These are phyloP conservation scores for Ichneumoninae sp. DNA, from an alignment of 2,888 invertebrate species.

Conservation along the genomic window DNA sequence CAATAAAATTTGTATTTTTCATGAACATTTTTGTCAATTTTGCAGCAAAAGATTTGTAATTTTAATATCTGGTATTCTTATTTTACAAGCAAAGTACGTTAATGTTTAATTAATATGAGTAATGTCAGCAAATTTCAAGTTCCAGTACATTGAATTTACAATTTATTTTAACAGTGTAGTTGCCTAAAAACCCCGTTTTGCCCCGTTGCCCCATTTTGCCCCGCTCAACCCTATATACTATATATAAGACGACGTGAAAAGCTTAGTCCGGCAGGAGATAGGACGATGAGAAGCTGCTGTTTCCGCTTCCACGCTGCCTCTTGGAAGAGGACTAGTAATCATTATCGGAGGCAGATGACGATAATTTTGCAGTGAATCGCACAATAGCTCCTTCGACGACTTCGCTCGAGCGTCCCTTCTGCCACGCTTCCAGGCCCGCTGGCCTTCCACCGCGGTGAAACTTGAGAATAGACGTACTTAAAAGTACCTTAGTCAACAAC, in stretches of 20 bases:
- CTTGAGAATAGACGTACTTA: constrained; percentile 36
- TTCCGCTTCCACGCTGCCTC: constrained; percentile 31
- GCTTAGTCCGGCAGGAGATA: constrained; percentile 24
- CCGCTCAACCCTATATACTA: too few species aligned
- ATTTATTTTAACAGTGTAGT: too few species aligned
- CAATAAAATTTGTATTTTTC: too few species aligned
- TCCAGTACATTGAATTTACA: too few species aligned
- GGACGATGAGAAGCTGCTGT: constrained; percentile 44
- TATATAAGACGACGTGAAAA: constrained; percentile 35
- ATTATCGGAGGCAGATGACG: constrained; percentile 41
- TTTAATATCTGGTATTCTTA: too few species aligned
- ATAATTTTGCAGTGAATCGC: constrained; percentile 45
- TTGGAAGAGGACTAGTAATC: constrained; percentile 23
- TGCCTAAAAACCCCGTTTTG: too few species aligned
- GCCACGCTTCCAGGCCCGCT: neutral
- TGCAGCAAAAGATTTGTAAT: too few species aligned
- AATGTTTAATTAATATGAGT: too few species aligned
- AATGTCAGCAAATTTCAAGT: too few species aligned
- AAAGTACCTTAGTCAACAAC: neutral
- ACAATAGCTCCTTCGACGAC: constrained; percentile 39
- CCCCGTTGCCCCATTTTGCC: too few species aligned
- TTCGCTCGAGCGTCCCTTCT: constrained; percentile 1
- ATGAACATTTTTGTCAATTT: too few species aligned
- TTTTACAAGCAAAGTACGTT: too few species aligned
- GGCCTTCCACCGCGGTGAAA: constrained; percentile 7